Conservation (phyloP, 2,113 vertebrate species). For the Macrotis lagotis region DNA sequence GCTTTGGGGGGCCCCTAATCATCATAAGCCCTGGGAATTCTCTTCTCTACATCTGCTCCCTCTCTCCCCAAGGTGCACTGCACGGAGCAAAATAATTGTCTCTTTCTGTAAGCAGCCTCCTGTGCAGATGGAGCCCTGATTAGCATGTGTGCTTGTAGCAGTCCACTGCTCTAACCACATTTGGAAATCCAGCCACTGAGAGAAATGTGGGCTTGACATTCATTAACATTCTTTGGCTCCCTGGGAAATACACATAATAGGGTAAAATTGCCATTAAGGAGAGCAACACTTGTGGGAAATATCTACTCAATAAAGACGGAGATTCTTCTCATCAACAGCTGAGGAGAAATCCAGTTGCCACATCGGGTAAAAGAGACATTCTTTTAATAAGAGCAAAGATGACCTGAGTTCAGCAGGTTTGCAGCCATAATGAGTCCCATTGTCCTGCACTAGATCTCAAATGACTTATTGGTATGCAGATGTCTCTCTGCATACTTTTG, state of each 20-base stretch:
- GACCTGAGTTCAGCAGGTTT: constrained; percentile 67
- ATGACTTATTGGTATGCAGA: constrained; percentile 66
- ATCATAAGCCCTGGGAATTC: constrained; percentile 82
- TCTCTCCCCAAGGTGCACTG: constrained; percentile 74
- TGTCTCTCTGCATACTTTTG: constrained; percentile 62
- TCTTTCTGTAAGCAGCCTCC: constrained; percentile 82
- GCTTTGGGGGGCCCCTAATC: constrained; percentile 78
- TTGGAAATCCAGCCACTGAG: constrained; percentile 75
- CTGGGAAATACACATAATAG: constrained; percentile 74
- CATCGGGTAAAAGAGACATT: constrained; percentile 66
- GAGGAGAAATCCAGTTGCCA: constrained; percentile 74
- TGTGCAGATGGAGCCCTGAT: constrained; percentile 80
- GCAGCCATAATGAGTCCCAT: constrained; percentile 50
- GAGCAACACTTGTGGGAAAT: constrained; percentile 77
- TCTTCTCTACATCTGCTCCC: constrained; percentile 82
- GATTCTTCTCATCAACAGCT: constrained; percentile 73
- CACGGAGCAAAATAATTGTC: constrained; percentile 79
- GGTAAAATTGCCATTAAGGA: constrained; percentile 74
- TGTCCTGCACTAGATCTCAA: constrained; percentile 35
- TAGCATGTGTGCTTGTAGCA: constrained; percentile 68
- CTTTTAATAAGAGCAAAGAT: constrained; percentile 68
- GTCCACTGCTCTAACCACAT: constrained; percentile 73
- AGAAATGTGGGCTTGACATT: constrained; percentile 73
- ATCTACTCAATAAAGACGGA: constrained; percentile 74
- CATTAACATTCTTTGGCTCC: constrained; percentile 72